Percentiles rank a stretch among this genome's conserved stretches.
phyloP scores from a whole-genome alignment of 2,113 vertebrate genomes.

The Eclectus roratus region DNA sequence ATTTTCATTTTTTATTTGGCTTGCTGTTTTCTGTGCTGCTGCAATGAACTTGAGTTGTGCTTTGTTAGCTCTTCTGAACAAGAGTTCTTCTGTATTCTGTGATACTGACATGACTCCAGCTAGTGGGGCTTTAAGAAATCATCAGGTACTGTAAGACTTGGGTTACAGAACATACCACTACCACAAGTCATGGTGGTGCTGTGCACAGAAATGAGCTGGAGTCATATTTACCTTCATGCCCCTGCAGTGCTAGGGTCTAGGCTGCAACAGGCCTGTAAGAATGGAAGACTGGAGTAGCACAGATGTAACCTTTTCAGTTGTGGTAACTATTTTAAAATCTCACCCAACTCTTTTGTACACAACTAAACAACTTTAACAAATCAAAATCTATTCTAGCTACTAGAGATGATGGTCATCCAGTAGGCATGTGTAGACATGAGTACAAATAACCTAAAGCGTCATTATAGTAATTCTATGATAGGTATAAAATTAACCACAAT shows the following conservation, averaged over 20 bases:
- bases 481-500: neutral
- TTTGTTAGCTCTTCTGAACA: neutral
- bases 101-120: neutral
- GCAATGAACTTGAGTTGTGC: neutral
- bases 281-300: neutral
- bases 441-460: constrained; percentile 22
- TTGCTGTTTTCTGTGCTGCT: neutral
- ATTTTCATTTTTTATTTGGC: neutral
- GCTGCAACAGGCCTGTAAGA: neutral
- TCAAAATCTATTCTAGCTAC: constrained; percentile 32
- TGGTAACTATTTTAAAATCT: neutral
- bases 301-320: neutral
- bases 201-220: neutral
- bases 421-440: neutral
- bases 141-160: neutral
- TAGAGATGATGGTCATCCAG: constrained; percentile 20
- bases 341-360: neutral
- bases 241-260: neutral
- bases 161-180: neutral
- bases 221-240: neutral
- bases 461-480: neutral
- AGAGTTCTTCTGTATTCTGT: neutral
- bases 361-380: constrained; percentile 34
- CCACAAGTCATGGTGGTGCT: neutral
- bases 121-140: neutral